These are phyloP conservation scores for Cyphomyrmex costatus DNA, from an alignment of 1,140 invertebrate genomes.

Conservation along the genomic window DNA sequence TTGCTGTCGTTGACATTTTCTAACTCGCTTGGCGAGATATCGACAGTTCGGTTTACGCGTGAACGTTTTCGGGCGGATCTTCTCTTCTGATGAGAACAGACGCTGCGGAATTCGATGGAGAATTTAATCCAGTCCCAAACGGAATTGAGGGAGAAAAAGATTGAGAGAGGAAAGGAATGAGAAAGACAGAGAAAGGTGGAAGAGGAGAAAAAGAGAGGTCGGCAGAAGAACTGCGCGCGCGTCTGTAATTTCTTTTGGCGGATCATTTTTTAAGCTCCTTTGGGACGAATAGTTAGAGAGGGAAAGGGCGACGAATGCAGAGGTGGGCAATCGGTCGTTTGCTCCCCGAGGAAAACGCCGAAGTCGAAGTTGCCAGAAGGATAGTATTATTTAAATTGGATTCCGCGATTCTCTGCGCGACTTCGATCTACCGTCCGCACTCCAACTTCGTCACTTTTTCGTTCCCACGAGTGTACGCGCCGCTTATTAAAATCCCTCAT, in stretches of 20 bases:
- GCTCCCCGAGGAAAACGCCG: slow-evolving; percentile 61
- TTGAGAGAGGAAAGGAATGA: slow-evolving; percentile 49
- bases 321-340: slow-evolving; percentile 64
- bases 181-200: not conserved
- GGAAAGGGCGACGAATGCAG: slow-evolving; percentile 9
- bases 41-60: not conserved
- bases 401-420: slow-evolving; percentile 75
- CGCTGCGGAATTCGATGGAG: slow-evolving; percentile 60
- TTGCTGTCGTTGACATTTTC: slow-evolving; percentile 25
- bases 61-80: slow-evolving; percentile 44
- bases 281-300: slow-evolving; percentile 60
- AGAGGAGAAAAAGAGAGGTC: slow-evolving; percentile 34
- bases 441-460: slow-evolving; percentile 64
- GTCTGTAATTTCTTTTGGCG: slow-evolving; percentile 76
- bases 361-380: slow-evolving; percentile 49
- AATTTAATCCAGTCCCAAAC: slow-evolving; percentile 67
- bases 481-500: slow-evolving; percentile 63
- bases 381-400: slow-evolving; percentile 82
- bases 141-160: slow-evolving; percentile 49
- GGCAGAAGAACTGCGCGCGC: slow-evolving; percentile 37
- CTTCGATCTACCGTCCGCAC: slow-evolving; percentile 55
- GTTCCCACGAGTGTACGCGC: slow-evolving; percentile 54
- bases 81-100: slow-evolving; percentile 41
- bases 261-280: slow-evolving; percentile 75
- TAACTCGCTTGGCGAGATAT: slow-evolving; percentile 46